Evolutionary conservation across 2,797 vertebrate genomes (phyloP).

Genomic region (Girardinus metallicus): DNA sequence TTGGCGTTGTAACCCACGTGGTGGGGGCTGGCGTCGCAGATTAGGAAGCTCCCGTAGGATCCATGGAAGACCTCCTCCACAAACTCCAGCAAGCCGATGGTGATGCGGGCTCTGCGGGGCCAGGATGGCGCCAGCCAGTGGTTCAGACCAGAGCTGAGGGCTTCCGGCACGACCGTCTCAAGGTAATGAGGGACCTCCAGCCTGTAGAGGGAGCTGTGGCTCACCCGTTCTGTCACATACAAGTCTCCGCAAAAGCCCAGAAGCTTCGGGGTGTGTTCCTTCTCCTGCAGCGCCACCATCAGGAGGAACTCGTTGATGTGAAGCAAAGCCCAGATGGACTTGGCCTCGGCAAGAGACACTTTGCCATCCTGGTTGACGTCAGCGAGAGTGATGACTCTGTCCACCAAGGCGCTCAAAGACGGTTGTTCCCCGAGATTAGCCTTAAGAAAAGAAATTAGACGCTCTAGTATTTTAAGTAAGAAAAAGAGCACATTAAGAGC

Average conservation of each 20-base stretch:
- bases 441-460: slow-evolving; percentile 68
- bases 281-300: slow-evolving; percentile 91
- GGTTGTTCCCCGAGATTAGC: slow-evolving; percentile 91
- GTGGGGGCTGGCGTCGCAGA: slow-evolving; percentile 89
- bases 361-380: slow-evolving; percentile 91
- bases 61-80: slow-evolving; percentile 98
- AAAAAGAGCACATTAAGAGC: too few species aligned
- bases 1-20: slow-evolving; percentile 91
- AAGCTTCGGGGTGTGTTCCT: slow-evolving; percentile 90
- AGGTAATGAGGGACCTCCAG: slow-evolving; percentile 86
- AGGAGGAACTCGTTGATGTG: slow-evolving; percentile 94
- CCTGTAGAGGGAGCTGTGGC: slow-evolving; percentile 86
- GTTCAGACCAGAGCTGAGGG: slow-evolving; percentile 83
- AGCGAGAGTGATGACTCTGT: slow-evolving; percentile 87
- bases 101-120: slow-evolving; percentile 91
- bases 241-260: slow-evolving; percentile 95
- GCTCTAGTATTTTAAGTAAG: too few species aligned
- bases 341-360: slow-evolving; percentile 94
- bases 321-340: slow-evolving; percentile 95
- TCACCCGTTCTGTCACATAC: slow-evolving; percentile 89
- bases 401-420: slow-evolving; percentile 85
- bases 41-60: slow-evolving; percentile 91
- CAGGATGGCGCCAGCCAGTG: slow-evolving; percentile 94
- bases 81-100: slow-evolving; percentile 96
- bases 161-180: slow-evolving; percentile 84